Evolutionary conservation across 1,140 invertebrate species (phyloP).

Genomic region (Dendrolimus punctatus): DNA sequence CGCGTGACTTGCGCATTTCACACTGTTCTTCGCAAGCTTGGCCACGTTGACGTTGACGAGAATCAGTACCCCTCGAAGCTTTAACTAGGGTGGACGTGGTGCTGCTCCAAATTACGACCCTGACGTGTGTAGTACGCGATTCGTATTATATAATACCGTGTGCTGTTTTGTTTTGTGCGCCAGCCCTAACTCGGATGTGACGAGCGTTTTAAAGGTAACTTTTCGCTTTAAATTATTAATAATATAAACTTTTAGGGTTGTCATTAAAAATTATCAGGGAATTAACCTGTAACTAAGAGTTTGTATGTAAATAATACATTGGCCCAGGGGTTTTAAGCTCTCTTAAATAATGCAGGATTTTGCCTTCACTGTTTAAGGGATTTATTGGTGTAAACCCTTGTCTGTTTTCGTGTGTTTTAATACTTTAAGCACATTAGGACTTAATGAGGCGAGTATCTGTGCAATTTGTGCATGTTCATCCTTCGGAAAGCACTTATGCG

Average conservation of each 20-base stretch:
- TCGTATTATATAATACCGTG: conserved; percentile 52
- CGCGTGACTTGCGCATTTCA: conserved; percentile 66
- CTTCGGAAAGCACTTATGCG: too few species aligned
- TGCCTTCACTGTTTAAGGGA: background rate
- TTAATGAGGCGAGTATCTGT: too few species aligned
- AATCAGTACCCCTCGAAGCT: conserved; percentile 38
- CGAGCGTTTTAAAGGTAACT: conserved; percentile 15
- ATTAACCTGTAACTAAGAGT: conserved; percentile 7
- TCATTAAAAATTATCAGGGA: conserved; percentile 11
- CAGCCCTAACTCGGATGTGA: conserved; percentile 18
- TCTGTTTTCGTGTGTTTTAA: background rate
- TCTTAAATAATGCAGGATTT: conserved; percentile 33
- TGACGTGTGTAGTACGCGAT: conserved; percentile 40
- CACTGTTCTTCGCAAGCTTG: conserved; percentile 36
- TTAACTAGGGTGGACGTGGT: conserved; percentile 25
- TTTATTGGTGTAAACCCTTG: conserved; percentile 3
- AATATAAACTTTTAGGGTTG: conserved; percentile 4
- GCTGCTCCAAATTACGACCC: conserved; percentile 15
- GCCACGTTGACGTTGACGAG: conserved; percentile 30
- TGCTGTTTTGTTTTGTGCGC: conserved; percentile 50
- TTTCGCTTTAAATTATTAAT: conserved; percentile 8
- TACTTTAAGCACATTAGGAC: too few species aligned
- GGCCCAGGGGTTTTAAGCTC: conserved; percentile 19
- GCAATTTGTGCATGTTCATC: too few species aligned
- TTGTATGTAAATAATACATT: conserved; percentile 14